A percentile compares a stretch with the other conserved stretches of the same genome.
Conservation (phyloP, 2,113 vertebrate genomes). For the Marcusenius ussheri region DNA sequence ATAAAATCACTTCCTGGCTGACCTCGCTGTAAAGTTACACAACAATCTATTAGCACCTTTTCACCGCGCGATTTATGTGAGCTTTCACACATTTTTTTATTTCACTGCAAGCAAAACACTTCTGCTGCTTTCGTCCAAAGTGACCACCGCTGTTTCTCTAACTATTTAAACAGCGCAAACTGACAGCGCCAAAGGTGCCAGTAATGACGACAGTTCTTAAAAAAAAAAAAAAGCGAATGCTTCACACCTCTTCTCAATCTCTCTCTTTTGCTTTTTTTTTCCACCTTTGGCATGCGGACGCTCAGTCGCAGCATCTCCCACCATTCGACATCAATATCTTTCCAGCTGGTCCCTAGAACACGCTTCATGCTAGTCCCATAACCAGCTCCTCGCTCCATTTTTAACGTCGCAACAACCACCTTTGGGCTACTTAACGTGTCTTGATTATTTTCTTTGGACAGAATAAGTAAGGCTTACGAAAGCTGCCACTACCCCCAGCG, state of each 20-base stretch:
- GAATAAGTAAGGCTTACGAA: neutral
- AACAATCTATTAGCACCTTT: neutral
- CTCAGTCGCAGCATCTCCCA: neutral
- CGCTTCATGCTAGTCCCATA: neutral
- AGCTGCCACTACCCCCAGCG: neutral
- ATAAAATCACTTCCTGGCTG: neutral
- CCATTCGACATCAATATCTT: neutral
- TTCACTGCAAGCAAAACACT: neutral
- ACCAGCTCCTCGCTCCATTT: neutral
- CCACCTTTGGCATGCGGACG: neutral
- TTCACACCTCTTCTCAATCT: neutral
- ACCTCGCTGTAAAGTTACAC: neutral
- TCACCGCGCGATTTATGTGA: neutral
- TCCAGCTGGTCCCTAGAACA: neutral
- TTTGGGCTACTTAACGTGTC: neutral
- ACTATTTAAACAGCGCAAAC: neutral
- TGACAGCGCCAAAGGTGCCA: neutral
- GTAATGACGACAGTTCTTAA: neutral
- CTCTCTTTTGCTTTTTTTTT: neutral
- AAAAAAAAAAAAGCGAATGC: neutral
- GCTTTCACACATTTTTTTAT: neutral
- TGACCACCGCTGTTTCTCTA: neutral
- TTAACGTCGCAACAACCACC: neutral
- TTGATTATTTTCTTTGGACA: neutral
- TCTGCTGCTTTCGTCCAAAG: neutral